phyloP scores from a whole-genome alignment of 2,797 vertebrate species.

The Rhinichthys osculus region DNA sequence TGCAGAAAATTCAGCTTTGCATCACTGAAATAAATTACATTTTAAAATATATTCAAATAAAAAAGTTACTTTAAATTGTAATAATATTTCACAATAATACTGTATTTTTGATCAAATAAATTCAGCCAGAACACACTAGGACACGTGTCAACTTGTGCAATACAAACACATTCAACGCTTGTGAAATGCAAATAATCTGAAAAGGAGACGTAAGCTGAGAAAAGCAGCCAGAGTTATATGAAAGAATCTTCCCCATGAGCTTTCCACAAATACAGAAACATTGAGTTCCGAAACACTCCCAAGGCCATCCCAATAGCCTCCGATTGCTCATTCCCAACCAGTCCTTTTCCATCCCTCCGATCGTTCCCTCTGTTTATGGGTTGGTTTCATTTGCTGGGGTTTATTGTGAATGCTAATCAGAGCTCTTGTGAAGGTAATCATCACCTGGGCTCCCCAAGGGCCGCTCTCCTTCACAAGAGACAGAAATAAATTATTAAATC shows the following conservation, averaged over 20 bases:
- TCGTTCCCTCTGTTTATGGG: conserved; percentile 62
- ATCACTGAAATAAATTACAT: neutral
- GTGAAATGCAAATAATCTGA: conserved; percentile 33
- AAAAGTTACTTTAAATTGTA: neutral
- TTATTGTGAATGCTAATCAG: conserved; percentile 75
- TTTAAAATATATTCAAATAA: neutral
- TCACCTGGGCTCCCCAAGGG: conserved; percentile 75
- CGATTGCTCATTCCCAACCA: conserved; percentile 50
- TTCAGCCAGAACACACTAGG: neutral
- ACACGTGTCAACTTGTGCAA: neutral
- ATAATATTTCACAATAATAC: neutral
- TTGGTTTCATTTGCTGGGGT: conserved; percentile 73
- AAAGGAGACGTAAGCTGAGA: neutral
- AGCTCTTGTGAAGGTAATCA: conserved; percentile 74
- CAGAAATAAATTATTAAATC: conserved; percentile 80
- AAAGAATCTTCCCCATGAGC: conserved; percentile 23
- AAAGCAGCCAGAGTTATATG: conserved; percentile 40
- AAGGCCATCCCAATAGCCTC: conserved; percentile 40
- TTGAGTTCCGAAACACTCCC: conserved; percentile 38
- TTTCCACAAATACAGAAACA: conserved; percentile 32
- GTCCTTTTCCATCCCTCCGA: conserved; percentile 24
- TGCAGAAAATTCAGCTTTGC: neutral
- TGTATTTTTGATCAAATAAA: neutral
- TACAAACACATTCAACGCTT: neutral
- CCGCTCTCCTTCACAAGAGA: conserved; percentile 71